Conservation (phyloP, 2,113 vertebrate genomes). For the Siphamia tubifer region DNA sequence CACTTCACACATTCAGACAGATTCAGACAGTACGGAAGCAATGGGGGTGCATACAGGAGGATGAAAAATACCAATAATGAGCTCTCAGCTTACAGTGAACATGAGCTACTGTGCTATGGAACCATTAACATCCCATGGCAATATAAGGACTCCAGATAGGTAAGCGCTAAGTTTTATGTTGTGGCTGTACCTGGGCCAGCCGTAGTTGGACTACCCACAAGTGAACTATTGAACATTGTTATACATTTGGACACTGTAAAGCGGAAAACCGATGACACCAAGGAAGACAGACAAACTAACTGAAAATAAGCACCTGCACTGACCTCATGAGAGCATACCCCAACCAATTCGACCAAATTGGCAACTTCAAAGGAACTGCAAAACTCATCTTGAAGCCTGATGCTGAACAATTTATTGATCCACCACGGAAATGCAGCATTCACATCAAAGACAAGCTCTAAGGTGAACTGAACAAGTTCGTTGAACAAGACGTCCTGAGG, state of each 20-base stretch:
- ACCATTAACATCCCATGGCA: conserved; percentile 11
- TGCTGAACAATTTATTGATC: conserved; percentile 4
- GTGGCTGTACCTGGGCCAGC: not conserved
- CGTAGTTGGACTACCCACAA: not conserved
- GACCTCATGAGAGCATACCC: not conserved
- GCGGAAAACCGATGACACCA: not conserved
- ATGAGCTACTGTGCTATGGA: not conserved
- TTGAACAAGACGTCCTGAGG: not conserved
- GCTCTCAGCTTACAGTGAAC: not conserved
- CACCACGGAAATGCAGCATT: conserved; percentile 4
- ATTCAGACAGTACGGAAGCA: conserved; percentile 16
- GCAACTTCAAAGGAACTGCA: not conserved
- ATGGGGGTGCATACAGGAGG: not conserved
- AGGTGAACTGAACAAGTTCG: not conserved
- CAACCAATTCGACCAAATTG: not conserved
- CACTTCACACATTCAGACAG: conserved; percentile 15
- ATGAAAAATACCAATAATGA: not conserved
- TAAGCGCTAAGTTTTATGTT: not conserved
- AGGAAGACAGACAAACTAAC: no score
- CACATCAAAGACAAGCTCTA: conserved; percentile 17
- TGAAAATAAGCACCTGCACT: not conserved
- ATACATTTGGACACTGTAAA: not conserved
- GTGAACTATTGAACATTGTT: not conserved
- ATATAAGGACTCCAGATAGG: conserved; percentile 8
- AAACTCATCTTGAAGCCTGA: not conserved